phyloP scores from a whole-genome alignment of 2,888 invertebrate species.

The Dryococelus australis region DNA sequence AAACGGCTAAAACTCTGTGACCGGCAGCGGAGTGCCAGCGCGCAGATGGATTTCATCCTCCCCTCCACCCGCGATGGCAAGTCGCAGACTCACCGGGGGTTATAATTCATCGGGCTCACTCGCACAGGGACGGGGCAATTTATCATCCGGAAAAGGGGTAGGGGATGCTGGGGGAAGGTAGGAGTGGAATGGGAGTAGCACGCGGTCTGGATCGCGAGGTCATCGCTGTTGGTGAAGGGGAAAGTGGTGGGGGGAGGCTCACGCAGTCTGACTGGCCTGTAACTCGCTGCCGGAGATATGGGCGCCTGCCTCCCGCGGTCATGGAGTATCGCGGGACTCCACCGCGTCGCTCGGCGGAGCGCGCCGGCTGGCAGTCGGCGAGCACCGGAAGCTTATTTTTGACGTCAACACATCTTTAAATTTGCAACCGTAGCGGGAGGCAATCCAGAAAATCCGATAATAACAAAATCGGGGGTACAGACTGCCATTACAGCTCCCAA shows the following conservation, averaged over 20 bases:
- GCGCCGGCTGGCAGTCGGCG: too few species aligned
- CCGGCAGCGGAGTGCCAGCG: background rate
- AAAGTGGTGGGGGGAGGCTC: background rate
- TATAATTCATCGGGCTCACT: slow-evolving; percentile 24
- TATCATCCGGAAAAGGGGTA: background rate
- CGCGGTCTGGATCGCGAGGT: too few species aligned
- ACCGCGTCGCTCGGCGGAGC: too few species aligned
- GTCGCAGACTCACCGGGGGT: background rate
- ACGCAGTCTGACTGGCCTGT: background rate
- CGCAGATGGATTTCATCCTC: background rate
- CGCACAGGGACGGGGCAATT: background rate
- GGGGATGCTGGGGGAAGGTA: background rate
- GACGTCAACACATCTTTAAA: too few species aligned
- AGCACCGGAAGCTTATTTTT: too few species aligned
- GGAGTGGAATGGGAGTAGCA: too few species aligned
- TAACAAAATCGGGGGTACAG: too few species aligned
- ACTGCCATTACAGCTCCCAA: too few species aligned
- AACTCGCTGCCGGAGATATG: background rate
- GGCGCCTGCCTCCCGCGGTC: background rate
- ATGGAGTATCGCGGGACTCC: too few species aligned
- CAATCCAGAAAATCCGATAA: too few species aligned
- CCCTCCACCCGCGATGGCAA: background rate
- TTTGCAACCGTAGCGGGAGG: too few species aligned
- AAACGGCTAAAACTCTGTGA: background rate
- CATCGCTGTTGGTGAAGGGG: background rate